phyloP scores from a whole-genome alignment of 2,113 vertebrate genomes.

The Notiomystis cincta region DNA sequence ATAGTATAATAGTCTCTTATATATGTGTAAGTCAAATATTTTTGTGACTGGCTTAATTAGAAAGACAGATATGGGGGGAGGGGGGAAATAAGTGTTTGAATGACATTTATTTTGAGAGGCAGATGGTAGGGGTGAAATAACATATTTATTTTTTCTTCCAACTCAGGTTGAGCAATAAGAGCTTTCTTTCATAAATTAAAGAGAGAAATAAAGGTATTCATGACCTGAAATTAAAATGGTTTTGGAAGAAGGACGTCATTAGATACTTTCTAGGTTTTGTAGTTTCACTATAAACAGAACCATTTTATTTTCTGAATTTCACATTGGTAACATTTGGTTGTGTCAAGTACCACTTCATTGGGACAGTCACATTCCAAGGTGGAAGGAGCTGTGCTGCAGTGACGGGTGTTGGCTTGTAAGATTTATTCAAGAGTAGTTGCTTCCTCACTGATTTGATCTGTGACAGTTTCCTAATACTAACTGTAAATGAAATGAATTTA shows the following conservation, averaged over 20 bases:
- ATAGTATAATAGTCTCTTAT: not conserved
- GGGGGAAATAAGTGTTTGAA: not conserved
- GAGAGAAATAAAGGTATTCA: not conserved
- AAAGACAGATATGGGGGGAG: not conserved
- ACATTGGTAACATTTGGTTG: not conserved
- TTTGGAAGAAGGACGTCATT: not conserved
- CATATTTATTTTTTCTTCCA: not conserved
- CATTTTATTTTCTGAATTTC: conserved; percentile 1
- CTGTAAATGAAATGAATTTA: not conserved
- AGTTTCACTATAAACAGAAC: not conserved
- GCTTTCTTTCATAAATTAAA: not conserved
- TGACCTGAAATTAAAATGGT: not conserved
- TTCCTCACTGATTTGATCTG: not conserved
- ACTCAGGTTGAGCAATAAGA: not conserved
- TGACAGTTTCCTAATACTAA: not conserved
- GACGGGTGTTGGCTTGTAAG: not conserved
- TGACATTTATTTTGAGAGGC: not conserved
- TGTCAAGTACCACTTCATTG: not conserved
- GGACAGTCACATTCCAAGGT: not conserved
- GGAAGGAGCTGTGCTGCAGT: not conserved
- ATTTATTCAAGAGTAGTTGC: not conserved
- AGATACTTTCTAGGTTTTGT: not conserved
- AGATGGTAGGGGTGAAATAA: not conserved
- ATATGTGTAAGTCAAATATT: not conserved
- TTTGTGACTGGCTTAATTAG: not conserved